Evolutionary conservation across 2,888 invertebrate genomes (phyloP).

Genomic region (Brachyptera risi): DNA sequence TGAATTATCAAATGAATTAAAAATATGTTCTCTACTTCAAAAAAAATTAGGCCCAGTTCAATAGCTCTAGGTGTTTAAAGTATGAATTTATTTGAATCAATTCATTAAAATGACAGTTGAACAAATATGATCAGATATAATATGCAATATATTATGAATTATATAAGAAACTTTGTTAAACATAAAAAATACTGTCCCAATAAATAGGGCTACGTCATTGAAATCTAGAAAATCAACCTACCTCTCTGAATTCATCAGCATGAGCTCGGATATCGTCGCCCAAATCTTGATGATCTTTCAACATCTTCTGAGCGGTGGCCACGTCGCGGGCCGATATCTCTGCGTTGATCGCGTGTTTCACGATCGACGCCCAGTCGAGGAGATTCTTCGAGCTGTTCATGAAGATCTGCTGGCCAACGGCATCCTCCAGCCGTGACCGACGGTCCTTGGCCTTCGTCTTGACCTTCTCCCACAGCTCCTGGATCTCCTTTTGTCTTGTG

Average conservation of each 20-base stretch:
- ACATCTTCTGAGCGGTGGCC: slow-evolving; percentile 82
- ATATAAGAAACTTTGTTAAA: too few species aligned
- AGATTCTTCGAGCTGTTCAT: slow-evolving; percentile 74
- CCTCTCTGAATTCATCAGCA: slow-evolving; percentile 66
- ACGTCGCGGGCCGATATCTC: slow-evolving; percentile 83
- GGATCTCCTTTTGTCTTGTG: slow-evolving; percentile 76
- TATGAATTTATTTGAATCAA: too few species aligned
- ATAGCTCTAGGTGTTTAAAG: too few species aligned
- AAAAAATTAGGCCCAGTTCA: too few species aligned
- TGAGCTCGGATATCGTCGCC: slow-evolving; percentile 87
- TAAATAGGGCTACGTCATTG: not conserved
- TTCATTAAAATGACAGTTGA: too few species aligned
- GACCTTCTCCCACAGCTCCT: slow-evolving; percentile 83
- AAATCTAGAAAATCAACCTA: not conserved
- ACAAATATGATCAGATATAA: too few species aligned
- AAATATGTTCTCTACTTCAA: too few species aligned
- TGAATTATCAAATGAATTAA: too few species aligned
- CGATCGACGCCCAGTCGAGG: slow-evolving; percentile 76
- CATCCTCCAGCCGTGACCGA: slow-evolving; percentile 81
- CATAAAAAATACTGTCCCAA: not conserved
- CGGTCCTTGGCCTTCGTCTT: slow-evolving; percentile 77
- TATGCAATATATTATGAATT: too few species aligned
- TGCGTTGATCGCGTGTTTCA: slow-evolving; percentile 72
- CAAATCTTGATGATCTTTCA: slow-evolving; percentile 88
- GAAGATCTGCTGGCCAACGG: slow-evolving; percentile 93